A percentile compares a stretch with the other conserved stretches of the same genome.
These are phyloP conservation scores for Diprion similis DNA, from an alignment of 1,140 invertebrate species.

Conservation along the genomic window DNA sequence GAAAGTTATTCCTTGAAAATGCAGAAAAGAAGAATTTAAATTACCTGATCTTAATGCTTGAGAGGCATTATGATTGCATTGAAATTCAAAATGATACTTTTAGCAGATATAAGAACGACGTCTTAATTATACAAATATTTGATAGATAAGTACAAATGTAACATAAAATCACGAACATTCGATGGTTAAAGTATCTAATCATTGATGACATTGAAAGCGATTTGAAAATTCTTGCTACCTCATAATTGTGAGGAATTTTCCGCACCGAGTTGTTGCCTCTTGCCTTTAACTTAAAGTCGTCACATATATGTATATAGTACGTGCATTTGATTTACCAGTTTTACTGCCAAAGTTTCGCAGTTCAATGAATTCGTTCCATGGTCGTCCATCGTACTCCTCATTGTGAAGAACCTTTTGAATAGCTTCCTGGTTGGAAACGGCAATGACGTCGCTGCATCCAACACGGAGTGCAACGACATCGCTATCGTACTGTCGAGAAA, in stretches of 20 bases:
- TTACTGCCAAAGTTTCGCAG: conserved; percentile 73
- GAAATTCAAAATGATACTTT: background rate
- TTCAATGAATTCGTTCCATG: conserved; percentile 75
- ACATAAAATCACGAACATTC: too few species aligned
- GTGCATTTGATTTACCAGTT: conserved; percentile 57
- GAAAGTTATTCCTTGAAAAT: conserved; percentile 72
- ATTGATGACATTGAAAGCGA: background rate
- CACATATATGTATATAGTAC: too few species aligned
- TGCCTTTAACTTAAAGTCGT: too few species aligned
- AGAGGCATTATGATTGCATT: too few species aligned
- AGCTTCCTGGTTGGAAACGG: conserved; percentile 66
- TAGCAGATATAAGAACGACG: background rate
- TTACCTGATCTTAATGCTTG: too few species aligned
- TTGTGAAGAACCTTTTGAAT: conserved; percentile 68
- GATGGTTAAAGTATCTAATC: too few species aligned
- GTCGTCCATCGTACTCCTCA: conserved; percentile 75
- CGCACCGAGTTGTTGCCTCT: conserved; percentile 18
- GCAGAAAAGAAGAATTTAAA: too few species aligned
- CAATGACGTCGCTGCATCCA: conserved; percentile 67
- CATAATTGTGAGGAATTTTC: conserved; percentile 10
- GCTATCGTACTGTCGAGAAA: conserved; percentile 68
- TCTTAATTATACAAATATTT: background rate
- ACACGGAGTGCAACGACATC: conserved; percentile 72
- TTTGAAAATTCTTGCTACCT: conserved; percentile 13
- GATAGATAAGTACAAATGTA: background rate